Base-by-base conservation (phyloP, 2,797 vertebrate species). In the Huso huso region DNA sequence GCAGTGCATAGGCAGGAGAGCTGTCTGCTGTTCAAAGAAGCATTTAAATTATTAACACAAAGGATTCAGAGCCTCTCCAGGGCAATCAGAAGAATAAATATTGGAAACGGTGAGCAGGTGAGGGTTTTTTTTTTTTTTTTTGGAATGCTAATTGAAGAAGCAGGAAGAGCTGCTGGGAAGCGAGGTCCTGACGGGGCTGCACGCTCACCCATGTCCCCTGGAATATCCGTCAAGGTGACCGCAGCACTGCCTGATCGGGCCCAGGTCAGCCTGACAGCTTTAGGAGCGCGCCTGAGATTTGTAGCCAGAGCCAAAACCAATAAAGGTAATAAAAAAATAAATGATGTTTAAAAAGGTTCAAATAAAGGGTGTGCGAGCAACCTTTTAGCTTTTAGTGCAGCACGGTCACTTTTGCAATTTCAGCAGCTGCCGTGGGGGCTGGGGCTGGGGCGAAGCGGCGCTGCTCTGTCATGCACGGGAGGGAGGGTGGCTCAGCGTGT, bases 261-360 rank as follows among this genome's bases (percentile, higher is more conserved):
- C 61, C 75, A 75, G 83, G 81, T 81, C 81, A 76, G 73, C 64
- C 81, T 89, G 87, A 90, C 86, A 90, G 88, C 83, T 89, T 88
- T 88, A 88, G 86, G 87, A 87, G 85, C 70, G 74, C 82, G 75
- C 74, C 69, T 6, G 76, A 89, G 87, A 89, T 89, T 90, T 90
- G 87, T 89, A 75, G 82, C 81, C 77, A 76, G 64, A 78, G 80
- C 82, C 84, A 83, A 82, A 86, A 84, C 74, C 78, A 84, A 78
- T 76, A 75, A 84, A 75, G 80, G 82, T 78, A 87, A 87, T 88
- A 89, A 87, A 84, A 73, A 71, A 74, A 81, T 78, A 80, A 86
- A 76, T 82, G 79, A 89, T 85, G 82, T 84, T 83, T 84, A 82
- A 83, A 89, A 82, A 88, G 86, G 86, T 88, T 87, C 87, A 88